Evolutionary conservation across 2,797 vertebrate species (phyloP).

Genomic region (Rhinella marina): DNA sequence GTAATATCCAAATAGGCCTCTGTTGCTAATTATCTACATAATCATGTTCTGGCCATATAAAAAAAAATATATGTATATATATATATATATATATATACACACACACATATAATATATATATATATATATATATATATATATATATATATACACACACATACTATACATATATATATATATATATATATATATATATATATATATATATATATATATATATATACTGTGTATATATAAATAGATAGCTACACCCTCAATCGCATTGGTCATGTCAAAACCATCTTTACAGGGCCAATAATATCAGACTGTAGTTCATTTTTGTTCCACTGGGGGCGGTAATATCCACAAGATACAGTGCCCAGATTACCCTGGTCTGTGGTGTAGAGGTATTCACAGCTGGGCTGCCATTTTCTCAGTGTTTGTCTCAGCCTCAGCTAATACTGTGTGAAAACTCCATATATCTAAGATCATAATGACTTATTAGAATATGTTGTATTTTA

Average conservation of each 20-base stretch:
- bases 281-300: background rate
- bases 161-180: background rate
- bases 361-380: background rate
- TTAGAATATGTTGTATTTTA: background rate
- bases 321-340: background rate
- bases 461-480: background rate
- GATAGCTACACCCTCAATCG: background rate
- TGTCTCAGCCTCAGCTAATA: background rate
- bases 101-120: too few relatives aligned
- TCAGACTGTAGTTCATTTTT: background rate
- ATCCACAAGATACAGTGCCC: background rate
- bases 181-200: background rate
- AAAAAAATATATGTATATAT: too few relatives aligned
- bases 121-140: background rate
- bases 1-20: too few relatives aligned
- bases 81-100: background rate
- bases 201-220: background rate
- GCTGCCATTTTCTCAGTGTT: slow-evolving; percentile 11
- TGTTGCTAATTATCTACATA: background rate
- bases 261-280: background rate
- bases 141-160: too few relatives aligned
- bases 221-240: background rate
- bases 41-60: too few relatives aligned
- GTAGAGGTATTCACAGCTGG: slow-evolving; percentile 4
- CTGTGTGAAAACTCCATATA: background rate